Evolutionary conservation across 1,140 invertebrate species (phyloP).

Genomic region (Penaeus vannamei): DNA sequence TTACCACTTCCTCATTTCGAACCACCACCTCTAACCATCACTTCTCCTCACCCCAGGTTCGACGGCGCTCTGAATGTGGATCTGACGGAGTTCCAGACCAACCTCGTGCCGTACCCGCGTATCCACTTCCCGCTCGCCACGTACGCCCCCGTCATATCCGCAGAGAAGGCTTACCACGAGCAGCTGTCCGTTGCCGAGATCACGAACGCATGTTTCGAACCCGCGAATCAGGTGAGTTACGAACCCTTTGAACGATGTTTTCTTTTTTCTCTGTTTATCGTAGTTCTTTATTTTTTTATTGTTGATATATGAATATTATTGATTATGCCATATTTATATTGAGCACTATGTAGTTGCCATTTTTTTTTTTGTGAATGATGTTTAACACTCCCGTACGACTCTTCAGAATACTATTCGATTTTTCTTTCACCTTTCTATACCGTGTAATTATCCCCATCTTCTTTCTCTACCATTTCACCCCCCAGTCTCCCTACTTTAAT

Average conservation of each 20-base stretch:
- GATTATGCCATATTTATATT: too few relatives aligned
- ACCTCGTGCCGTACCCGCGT: constrained; percentile 51
- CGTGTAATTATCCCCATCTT: too few relatives aligned
- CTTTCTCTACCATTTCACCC: too few relatives aligned
- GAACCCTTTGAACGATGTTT: neutral
- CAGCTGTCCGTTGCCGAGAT: constrained; percentile 50
- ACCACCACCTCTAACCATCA: neutral
- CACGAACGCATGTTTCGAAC: constrained; percentile 50
- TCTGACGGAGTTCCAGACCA: constrained; percentile 54
- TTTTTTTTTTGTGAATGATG: too few relatives aligned
- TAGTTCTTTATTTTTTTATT: neutral
- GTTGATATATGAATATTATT: neutral
- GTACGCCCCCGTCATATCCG: constrained; percentile 52
- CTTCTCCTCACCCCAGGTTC: neutral
- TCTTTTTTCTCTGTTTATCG: neutral
- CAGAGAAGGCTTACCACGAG: constrained; percentile 50
- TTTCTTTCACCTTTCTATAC: too few relatives aligned
- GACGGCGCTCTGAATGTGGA: constrained; percentile 52
- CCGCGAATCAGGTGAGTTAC: constrained; percentile 37
- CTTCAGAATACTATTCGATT: too few relatives aligned
- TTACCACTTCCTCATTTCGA: neutral
- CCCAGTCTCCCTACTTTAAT: too few relatives aligned
- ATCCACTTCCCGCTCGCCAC: constrained; percentile 55
- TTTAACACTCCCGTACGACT: too few relatives aligned
- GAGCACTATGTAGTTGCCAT: too few relatives aligned